Conservation (phyloP, 2,888 invertebrate species). For the Tetrapedia diversipes region DNA sequence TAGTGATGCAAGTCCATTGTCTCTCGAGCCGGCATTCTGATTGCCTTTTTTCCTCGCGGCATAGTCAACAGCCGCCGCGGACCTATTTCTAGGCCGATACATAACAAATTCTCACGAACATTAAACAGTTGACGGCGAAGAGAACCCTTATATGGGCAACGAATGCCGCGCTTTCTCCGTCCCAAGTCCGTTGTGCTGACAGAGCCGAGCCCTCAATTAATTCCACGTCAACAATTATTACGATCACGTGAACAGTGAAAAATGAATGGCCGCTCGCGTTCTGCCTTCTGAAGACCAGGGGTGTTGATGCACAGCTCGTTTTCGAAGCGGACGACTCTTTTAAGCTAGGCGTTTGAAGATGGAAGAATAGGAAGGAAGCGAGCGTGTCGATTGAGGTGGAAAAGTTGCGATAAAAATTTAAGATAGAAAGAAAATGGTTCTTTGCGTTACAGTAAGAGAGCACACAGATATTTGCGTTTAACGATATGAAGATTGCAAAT, state of each 20-base stretch:
- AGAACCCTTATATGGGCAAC: conserved; percentile 46
- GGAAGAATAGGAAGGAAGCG: background rate
- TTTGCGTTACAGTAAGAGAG: too few relatives aligned
- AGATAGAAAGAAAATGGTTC: too few relatives aligned
- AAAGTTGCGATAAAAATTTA: background rate
- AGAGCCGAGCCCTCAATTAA: conserved; percentile 32
- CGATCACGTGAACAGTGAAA: conserved; percentile 23
- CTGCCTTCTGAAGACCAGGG: background rate
- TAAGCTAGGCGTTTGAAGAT: background rate
- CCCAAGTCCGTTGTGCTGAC: background rate
- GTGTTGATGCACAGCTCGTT: background rate
- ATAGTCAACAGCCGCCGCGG: conserved; percentile 21
- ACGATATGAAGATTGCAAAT: too few relatives aligned
- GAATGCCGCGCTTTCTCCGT: conserved; percentile 53
- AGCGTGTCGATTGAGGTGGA: background rate
- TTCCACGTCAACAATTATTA: conserved; percentile 9
- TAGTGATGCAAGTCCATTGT: conserved; percentile 63
- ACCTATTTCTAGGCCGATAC: conserved; percentile 44
- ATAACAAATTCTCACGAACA: conserved; percentile 52
- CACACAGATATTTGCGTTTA: too few relatives aligned
- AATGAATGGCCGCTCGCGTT: conserved; percentile 20
- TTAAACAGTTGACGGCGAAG: conserved; percentile 24
- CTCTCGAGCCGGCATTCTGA: conserved; percentile 47
- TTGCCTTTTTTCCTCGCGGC: conserved; percentile 45
- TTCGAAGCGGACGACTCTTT: background rate